Base-by-base conservation (phyloP, 2,113 vertebrate species). In the Pithys albifrons region DNA sequence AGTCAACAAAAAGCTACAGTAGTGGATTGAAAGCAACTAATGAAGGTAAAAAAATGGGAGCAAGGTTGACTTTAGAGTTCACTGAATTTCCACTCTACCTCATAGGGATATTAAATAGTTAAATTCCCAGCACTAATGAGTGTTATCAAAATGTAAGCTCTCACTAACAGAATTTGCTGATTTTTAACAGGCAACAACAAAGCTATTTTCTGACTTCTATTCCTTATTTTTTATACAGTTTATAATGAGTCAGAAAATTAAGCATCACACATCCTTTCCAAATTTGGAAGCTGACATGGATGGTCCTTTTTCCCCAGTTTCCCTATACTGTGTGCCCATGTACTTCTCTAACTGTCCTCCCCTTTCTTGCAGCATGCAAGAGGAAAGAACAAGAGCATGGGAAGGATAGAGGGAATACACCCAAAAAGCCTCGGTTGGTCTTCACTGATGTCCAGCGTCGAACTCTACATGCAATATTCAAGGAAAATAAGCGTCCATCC, bases 381-480 rank as follows among this genome's bases (percentile, higher is more conserved):
- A 98, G 99, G 90, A 99, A 99, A 98, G 99, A 99, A 91, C 99
- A 99, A 96, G 99, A 99, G 54, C 99, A 99, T 1, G 98, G 99
- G 33, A 98, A 99, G 83, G 99, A 99, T 6, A 98, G 99, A 96
- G 99, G 99, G 88, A 99, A 98, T 52, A 98, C 98, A 73, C 98
- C 98, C 96, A 99, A 99, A 97, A 99, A 99, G 97, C 99, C 99
- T 83, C 98, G 99, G 95, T 91, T 99, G 97, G 99, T 99, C 97
- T 99, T 99, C 98, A 99, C 99, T 3, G 99, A 99, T 61, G 99
- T 99, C 94, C 99, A 99, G 98, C 99, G 99, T 91, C 98, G 99
- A 98, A 99, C 99, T 97, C 99, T 99, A 86, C 99, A 99, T 83
- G 99, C 99, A 98, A 99, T 99, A 99, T 99, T 99, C 98, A 99